Base-by-base conservation (phyloP, 2,113 vertebrate genomes). In the Uropsilus gracilis region DNA sequence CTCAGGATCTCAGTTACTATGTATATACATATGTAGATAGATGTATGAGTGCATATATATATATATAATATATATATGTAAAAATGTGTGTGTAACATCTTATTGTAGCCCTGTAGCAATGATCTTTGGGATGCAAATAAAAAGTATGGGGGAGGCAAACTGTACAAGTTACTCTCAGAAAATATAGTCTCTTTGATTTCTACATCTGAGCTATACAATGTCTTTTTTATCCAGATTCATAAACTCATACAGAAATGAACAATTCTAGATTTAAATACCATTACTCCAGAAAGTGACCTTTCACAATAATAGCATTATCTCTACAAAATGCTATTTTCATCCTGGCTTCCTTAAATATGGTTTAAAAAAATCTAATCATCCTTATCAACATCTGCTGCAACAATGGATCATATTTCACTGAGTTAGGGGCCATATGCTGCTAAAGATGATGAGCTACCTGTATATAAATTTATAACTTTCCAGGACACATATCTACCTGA, bases 1-100 rank as follows among this genome's bases (percentile, higher is more conserved):
- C 63, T 75, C 86, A 64, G 86, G 48, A 86, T 91, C 87, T 89
- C 86, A 50, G 91, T 66, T 89, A 55, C 89, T 91, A 59, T 32
- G 44, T 90, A 68, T 55, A 39, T 59, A 69, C 46, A 78, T 55
- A 68, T 55, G 89, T 57, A n/a, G 57, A 75, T 17, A 76, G 72
- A 86, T 28, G 30, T 68, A 75, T 75, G 72, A 72, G 39, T 16
- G 14, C n/a, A 18, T 48, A 37, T 72, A 7, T 44, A 5, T 44
- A 3, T n/a, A 11, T 2, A 44, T 20, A 39, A 68, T 12, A 24
- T 28, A 34, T 4, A 4, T 17, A 17, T 59, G 20, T 48, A 68
- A 2, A 34, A 72, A 8, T 82, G 22, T 68, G 75, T 55, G 3
- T 76, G 63, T 50, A 53, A 48, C 57, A 78, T 82, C 50, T 48